Base-by-base conservation (phyloP, 2,113 vertebrate species). In the Agelaius tricolor region DNA sequence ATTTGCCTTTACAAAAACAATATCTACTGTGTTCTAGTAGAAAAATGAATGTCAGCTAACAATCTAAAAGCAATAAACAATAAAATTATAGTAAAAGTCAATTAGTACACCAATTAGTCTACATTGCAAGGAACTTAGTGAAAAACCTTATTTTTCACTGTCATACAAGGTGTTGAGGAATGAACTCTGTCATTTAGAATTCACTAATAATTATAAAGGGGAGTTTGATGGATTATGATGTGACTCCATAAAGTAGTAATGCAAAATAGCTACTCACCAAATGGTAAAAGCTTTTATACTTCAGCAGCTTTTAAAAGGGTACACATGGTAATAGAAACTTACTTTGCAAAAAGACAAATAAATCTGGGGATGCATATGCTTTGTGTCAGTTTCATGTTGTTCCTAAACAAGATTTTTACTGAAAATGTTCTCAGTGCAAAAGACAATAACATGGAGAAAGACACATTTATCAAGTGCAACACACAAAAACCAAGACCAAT, bases 141-240 rank as follows among this genome's bases (percentile, higher is more conserved):
- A 96, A 88, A 95, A 93, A 73, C 68, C 80, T 96, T 96, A 73
- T 52, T 97, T 97, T 97, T 94, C 77, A 84, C 71, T 91, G 85
- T 80, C 95, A 94, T 90, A 80, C 77, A 87, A 95, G 63, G 96
- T 96, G 78, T 94, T 68, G 89, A 84, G 69, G 71, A 97, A 95
- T 91, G 49, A 97, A 93, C 47, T 95, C 31, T 93, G 63, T 96
- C 84, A 79, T 94, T 97, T 90, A 91, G 71, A 95, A 84, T 96
- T 97, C 74, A 93, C 87, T 97, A 97, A 97, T 98, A 98, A 97
- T 97, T 98, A 96, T 88, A 93, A 95, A 84, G 76, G 77, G 73
- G 87, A 73, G 30, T 93, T 59, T 97, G 94, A 97, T 33, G 31
- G 80, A 97, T 96, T 95, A 97, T 94, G 93, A 96, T 96, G 58